These are phyloP conservation scores for Spongia lamella DNA, from an alignment of 37 sponge, comb jelly and placozoan genomes.

Conservation along the genomic window DNA sequence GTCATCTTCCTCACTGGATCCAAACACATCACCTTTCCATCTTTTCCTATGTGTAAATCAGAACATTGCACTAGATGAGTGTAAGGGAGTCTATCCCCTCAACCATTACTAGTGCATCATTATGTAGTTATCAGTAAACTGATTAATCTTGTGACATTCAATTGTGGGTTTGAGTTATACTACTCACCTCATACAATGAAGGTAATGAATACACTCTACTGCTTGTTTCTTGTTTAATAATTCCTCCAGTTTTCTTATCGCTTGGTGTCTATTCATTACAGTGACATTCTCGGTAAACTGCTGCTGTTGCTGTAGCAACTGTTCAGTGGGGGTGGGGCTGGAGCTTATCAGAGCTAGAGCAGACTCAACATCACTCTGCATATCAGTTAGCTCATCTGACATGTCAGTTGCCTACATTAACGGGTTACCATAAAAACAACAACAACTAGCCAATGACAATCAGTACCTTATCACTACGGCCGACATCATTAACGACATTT, in stretches of 20 bases:
- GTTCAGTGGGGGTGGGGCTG: constrained; percentile 10
- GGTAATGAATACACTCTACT: constrained; percentile 37
- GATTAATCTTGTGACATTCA: too few relatives aligned
- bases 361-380: constrained; percentile 1
- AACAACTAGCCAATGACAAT: too few relatives aligned
- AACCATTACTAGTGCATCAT: too few relatives aligned
- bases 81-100: too few relatives aligned
- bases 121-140: too few relatives aligned
- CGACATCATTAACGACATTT: constrained; percentile 19
- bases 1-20: constrained; percentile 58
- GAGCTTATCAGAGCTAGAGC: constrained; percentile 16
- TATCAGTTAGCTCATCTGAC: constrained; percentile 49
- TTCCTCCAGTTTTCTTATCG: constrained; percentile 36
- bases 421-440: too few relatives aligned
- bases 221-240: constrained; percentile 35
- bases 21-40: constrained; percentile 55
- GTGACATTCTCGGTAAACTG: constrained; percentile 5
- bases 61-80: background rate
- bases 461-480: background rate
- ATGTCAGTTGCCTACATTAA: constrained; percentile 37
- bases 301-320: constrained; percentile 20
- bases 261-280: constrained; percentile 14
- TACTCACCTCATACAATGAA: constrained; percentile 53
- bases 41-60: constrained; percentile 26
- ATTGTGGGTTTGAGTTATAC: too few relatives aligned